Evolutionary conservation across 2,888 invertebrate genomes (phyloP), one percentile per base, ranked within the genome.

Genomic region (Andrena haemorrhoa): DNA sequence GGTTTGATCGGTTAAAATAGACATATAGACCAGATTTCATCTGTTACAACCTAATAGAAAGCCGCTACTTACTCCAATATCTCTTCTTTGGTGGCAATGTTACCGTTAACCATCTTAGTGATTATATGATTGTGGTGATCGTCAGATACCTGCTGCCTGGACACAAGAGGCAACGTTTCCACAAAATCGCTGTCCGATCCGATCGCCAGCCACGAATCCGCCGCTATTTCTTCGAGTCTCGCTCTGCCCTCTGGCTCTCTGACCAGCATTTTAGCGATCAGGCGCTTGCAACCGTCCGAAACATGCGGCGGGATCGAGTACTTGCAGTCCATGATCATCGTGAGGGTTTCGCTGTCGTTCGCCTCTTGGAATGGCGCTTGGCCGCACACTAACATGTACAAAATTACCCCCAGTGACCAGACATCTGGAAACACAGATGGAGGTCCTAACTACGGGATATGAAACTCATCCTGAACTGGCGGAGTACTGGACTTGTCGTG

Each of bases 291-390:
- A 80, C 96, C 96, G 71, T 95, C 95, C 12, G 98, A 98, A 86
- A 99, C 96, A 94, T 98, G 97, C 35, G 96, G 94, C 73, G 99
- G 99, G 91, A 99, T 97, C 78, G 97, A 97, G 94, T 99, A 99
- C 95, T 98, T 98, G 95, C 99, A 99, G 94, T 99, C 99, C 98
- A 99, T 98, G 88, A 99, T 99, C 98, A 98, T 99, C 41, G 99
- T 99, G 74, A 99, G 95, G 0, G 99, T 99, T 95, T 99, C 99
- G 91, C 98, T 99, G 94, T 99, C 99, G 94, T 99, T 99, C 41
- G 99, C 99, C 95, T 99, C 99, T 95, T 99, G 99, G 94, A 99
- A 99, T 6, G 99, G 99, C 49, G 99, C 97, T 93, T 98, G 97
- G 6, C 99, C 99, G 94, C 98, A 98, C 5, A 99, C 99, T 91